These are phyloP conservation scores for Diloba caeruleocephala DNA, from an alignment of 2,888 invertebrate species.

Conservation along the genomic window DNA sequence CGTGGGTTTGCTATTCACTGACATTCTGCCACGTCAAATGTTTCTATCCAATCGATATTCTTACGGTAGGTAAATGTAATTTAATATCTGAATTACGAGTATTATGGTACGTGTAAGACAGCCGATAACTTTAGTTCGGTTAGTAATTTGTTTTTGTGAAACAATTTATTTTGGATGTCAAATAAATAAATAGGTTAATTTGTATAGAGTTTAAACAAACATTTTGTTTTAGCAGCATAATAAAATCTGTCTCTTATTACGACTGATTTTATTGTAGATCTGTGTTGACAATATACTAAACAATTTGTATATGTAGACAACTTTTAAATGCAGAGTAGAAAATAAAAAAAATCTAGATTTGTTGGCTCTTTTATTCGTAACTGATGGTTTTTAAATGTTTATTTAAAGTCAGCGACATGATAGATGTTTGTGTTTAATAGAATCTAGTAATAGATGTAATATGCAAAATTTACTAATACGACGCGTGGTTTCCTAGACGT, in stretches of 20 bases:
- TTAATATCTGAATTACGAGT: conserved; percentile 19
- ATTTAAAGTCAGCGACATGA: conserved; percentile 24
- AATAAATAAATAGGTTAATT: no score
- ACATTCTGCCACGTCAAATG: conserved; percentile 1
- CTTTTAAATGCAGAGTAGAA: no score
- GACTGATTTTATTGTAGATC: no score
- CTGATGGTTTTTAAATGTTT: no score
- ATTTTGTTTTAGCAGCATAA: no score
- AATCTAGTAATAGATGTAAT: conserved; percentile 23
- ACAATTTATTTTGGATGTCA: no score
- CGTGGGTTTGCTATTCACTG: background rate
- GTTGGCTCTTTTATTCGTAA: background rate
- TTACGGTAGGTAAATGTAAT: conserved; percentile 1
- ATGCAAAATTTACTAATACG: conserved; percentile 21
- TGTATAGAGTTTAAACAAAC: no score
- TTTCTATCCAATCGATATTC: conserved; percentile 34
- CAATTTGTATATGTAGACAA: no score
- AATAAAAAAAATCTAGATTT: background rate
- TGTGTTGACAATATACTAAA: no score
- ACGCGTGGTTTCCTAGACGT: conserved; percentile 2
- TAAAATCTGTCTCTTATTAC: no score
- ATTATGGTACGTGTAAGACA: conserved; percentile 31
- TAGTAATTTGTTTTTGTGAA: no score
- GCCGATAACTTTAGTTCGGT: conserved; percentile 25
- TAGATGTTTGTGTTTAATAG: conserved; percentile 13